These are phyloP conservation scores for Porites rus DNA, from an alignment of 92 coral and sea anemone genomes.

Conservation along the genomic window DNA sequence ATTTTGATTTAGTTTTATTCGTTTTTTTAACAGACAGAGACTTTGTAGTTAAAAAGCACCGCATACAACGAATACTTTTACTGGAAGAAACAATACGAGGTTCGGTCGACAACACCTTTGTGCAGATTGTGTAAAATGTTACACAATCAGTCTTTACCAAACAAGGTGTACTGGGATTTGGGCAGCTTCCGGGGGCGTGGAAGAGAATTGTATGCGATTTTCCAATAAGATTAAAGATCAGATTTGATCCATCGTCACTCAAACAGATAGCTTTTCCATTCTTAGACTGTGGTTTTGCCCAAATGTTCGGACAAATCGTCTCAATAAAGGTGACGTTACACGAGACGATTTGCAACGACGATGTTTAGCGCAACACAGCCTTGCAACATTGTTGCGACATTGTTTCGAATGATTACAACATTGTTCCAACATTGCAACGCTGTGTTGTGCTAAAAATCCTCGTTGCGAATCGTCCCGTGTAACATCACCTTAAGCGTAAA, in stretches of 20 bases:
- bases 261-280: not conserved
- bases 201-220: constrained; percentile 28
- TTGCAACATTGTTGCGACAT: too few species aligned
- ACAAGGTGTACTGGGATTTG: constrained; percentile 38
- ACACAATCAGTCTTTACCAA: constrained; percentile 15
- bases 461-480: too few species aligned
- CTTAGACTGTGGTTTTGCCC: too few species aligned
- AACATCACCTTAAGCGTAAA: too few species aligned
- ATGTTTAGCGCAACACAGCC: too few species aligned
- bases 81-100: constrained; percentile 40
- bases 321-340: too few species aligned
- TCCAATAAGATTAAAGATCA: constrained; percentile 15
- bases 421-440: too few species aligned
- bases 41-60: constrained; percentile 21
- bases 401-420: too few species aligned
- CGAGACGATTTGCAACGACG: too few species aligned
- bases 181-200: constrained; percentile 37
- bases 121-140: constrained; percentile 33
- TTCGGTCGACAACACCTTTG: not conserved
- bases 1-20: not conserved
- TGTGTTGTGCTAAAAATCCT: too few species aligned
- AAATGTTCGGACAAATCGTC: too few species aligned
- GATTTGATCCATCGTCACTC: not conserved
- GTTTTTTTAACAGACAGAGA: not conserved
- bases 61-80: constrained; percentile 58